Conservation (phyloP, 1,140 invertebrate species). For the Caenorhabditis inopinata region DNA sequence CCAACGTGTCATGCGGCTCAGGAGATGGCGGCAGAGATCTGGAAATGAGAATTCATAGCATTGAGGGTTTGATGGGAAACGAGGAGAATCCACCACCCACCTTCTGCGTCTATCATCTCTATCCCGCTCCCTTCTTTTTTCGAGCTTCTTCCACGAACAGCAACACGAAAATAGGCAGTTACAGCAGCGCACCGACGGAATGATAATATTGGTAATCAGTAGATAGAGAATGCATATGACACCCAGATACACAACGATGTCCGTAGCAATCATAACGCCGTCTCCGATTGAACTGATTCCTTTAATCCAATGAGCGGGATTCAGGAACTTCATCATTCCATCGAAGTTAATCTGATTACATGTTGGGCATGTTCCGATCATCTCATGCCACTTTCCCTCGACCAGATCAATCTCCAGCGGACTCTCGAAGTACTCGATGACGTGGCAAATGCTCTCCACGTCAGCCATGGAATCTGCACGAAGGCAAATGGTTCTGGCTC, state of each 20-base stretch:
- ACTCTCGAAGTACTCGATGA: conserved; percentile 44
- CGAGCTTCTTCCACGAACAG: neutral
- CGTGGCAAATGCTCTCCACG: conserved; percentile 27
- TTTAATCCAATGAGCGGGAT: conserved; percentile 43
- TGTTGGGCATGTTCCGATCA: conserved; percentile 40
- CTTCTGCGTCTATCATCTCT: neutral
- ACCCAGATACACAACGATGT: conserved; percentile 20
- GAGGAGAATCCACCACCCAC: neutral
- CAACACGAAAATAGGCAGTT: conserved; percentile 10
- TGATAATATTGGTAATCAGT: conserved; percentile 7
- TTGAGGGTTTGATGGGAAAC: too few relatives aligned
- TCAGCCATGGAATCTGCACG: conserved; percentile 45
- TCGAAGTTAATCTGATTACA: conserved; percentile 42
- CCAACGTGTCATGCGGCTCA: neutral
- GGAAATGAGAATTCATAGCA: too few relatives aligned
- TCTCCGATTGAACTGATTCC: conserved; percentile 34
- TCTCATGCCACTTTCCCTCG: conserved; percentile 38
- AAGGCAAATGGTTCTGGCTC: conserved; percentile 45
- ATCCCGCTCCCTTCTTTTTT: neutral
- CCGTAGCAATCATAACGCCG: conserved; percentile 34
- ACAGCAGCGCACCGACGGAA: conserved; percentile 21
- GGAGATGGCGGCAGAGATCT: too few relatives aligned
- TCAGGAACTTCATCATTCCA: conserved; percentile 43
- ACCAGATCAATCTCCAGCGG: conserved; percentile 46
- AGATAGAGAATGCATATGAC: conserved; percentile 16